phyloP scores from a whole-genome alignment of 2,888 invertebrate genomes.

The Andrena trimmerana region DNA sequence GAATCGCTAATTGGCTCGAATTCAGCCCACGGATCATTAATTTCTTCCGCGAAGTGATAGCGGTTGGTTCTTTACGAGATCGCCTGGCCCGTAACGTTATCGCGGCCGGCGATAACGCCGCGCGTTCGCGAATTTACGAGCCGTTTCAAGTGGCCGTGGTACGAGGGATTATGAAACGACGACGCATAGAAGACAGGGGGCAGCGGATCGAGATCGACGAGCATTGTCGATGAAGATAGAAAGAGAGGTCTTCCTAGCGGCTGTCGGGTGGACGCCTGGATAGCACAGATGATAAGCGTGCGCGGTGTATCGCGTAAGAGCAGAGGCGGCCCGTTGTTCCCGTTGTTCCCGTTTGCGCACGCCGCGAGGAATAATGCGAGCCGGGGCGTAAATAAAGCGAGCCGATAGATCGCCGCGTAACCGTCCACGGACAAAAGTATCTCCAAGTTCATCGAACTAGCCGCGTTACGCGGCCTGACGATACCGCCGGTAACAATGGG shows the following conservation, averaged over 20 bases:
- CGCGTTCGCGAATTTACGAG: neutral
- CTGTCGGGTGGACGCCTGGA: conserved; percentile 6
- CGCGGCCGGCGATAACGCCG: neutral
- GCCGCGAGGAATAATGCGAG: conserved; percentile 32
- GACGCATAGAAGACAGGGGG: no score
- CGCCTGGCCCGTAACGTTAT: neutral
- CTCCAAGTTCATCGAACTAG: conserved; percentile 73
- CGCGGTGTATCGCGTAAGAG: conserved; percentile 53
- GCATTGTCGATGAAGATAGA: neutral
- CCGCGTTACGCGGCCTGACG: conserved; percentile 20
- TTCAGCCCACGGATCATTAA: conserved; percentile 9
- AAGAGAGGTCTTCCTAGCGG: neutral
- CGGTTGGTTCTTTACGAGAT: neutral
- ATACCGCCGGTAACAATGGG: conserved; percentile 49
- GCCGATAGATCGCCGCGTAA: conserved; percentile 59
- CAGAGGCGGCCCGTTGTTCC: conserved; percentile 51
- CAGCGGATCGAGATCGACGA: conserved; percentile 10
- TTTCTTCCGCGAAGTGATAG: conserved; percentile 10
- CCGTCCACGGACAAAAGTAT: conserved; percentile 70
- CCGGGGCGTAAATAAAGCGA: conserved; percentile 42
- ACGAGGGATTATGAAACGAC: neutral
- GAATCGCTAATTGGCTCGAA: conserved; percentile 53
- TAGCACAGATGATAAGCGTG: conserved; percentile 54
- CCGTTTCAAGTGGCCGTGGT: neutral
- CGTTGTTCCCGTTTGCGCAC: conserved; percentile 51